Base-by-base conservation (phyloP, 1,140 invertebrate genomes). In the Hypsibius dujardini region DNA sequence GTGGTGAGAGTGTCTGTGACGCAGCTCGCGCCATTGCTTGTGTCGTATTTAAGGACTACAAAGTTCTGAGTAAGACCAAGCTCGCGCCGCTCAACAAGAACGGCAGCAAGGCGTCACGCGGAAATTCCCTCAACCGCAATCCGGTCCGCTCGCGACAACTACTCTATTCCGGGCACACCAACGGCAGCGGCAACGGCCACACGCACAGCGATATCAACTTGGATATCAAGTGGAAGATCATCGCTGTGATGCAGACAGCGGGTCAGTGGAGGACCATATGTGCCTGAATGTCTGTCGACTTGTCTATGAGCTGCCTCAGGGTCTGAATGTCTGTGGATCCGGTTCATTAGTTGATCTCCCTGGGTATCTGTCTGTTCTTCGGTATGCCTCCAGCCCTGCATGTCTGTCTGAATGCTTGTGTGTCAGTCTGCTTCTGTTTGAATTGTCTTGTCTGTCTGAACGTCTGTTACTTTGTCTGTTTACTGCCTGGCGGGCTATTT, bases 201-300 rank as follows among this genome's bases (percentile, higher is more conserved):
- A 77, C 81, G 46, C 75, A 79, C 42, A 77, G 80, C 14, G 82
- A 84, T 74, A 76, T 77, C 40, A 81, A 84, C 74, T 78, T 83
- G n/a, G 85, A 86, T 71, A 80, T 81, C 47, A 85, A 87, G 76
- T 87, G 86, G 83, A 85, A 84, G 76, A 76, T 88, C 46, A 85
- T 88, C 73, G 84, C 83, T 1, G 80, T 81, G 50, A 78, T 81
- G 50, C 82, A 83, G 78, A 82, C 84, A 69, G 82, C 81, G 62
- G 81, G 83, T 84, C 71, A 75, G 76, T 76, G 45, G 59, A 75
- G 40, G 1, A 56, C 7, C 45, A 42, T 12, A 69, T 70, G 7
- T 69, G 3, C 46, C 12, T 12, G 42, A 71, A 42, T 71, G 2
- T 70, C 42, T 2, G 14, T 70, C 40, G 15, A 46, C 46, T 71